Percentiles rank a stretch among this genome's conserved stretches.
These are phyloP conservation scores for Ooceraea biroi DNA, from an alignment of 1,140 invertebrate genomes.

Conservation along the genomic window DNA sequence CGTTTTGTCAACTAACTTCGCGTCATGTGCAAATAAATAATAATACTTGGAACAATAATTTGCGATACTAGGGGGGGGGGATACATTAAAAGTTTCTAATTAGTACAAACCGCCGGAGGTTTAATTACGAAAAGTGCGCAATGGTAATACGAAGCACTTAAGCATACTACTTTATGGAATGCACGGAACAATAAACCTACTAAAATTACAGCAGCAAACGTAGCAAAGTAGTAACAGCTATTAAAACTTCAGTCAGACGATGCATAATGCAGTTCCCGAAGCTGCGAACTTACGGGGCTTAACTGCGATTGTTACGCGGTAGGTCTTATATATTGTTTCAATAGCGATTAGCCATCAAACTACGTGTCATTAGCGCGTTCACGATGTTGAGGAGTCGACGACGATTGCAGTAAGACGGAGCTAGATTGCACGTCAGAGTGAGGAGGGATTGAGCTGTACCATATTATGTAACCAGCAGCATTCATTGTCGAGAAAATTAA, in stretches of 20 bases:
- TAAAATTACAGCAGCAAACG: slow-evolving; percentile 59
- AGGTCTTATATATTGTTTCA: slow-evolving; percentile 34
- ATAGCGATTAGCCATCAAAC: slow-evolving; percentile 23
- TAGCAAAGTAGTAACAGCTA: slow-evolving; percentile 62
- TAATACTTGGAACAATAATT: slow-evolving; percentile 56
- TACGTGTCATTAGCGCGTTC: not conserved
- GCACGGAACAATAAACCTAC: slow-evolving; percentile 58
- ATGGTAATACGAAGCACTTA: slow-evolving; percentile 52
- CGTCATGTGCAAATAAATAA: slow-evolving; percentile 29
- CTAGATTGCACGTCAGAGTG: not conserved
- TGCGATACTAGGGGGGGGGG: slow-evolving; percentile 27
- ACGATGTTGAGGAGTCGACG: not conserved
- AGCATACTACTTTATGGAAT: slow-evolving; percentile 59
- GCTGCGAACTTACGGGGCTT: slow-evolving; percentile 50
- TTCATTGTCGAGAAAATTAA: slow-evolving; percentile 21
- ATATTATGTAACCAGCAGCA: not conserved
- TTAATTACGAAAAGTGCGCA: slow-evolving; percentile 59
- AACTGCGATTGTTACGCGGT: slow-evolving; percentile 36
- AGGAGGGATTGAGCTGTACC: not conserved
- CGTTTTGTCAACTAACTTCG: slow-evolving; percentile 2
- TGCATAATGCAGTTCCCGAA: slow-evolving; percentile 52
- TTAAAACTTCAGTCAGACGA: slow-evolving; percentile 58
- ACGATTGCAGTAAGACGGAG: not conserved
- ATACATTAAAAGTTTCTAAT: slow-evolving; percentile 55
- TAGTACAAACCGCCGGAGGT: slow-evolving; percentile 54